A percentile compares a stretch with the other conserved stretches of the same genome.
Conservation (phyloP, 2,888 invertebrate species). For the Rhamnusium bicolor region DNA sequence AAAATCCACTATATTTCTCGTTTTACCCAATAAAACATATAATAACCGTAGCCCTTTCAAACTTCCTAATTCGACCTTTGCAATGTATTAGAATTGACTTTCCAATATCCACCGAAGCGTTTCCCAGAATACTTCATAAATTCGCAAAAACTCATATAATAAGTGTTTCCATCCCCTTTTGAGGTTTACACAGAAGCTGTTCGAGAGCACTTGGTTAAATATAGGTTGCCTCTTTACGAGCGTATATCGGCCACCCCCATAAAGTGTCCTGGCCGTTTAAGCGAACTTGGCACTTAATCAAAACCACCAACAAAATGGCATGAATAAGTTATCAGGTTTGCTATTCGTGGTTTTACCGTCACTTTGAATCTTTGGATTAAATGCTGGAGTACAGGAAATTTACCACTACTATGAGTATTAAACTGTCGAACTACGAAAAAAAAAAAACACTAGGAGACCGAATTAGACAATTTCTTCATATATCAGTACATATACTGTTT, state of each 20-base stretch:
- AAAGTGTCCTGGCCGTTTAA: slow-evolving; percentile 38
- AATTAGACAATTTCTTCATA: too few species aligned
- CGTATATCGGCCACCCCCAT: slow-evolving; percentile 13
- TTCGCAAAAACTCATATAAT: background rate
- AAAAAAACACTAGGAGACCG: too few species aligned
- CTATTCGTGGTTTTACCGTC: background rate
- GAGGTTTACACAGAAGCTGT: background rate
- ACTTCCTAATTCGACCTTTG: background rate
- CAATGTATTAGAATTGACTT: background rate
- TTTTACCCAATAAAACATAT: background rate
- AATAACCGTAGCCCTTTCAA: background rate
- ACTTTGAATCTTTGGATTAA: background rate
- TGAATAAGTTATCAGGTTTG: slow-evolving; percentile 49
- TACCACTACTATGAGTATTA: too few species aligned
- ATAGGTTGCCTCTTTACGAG: slow-evolving; percentile 11
- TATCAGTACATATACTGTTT: too few species aligned
- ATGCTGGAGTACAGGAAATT: background rate
- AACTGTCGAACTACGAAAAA: too few species aligned
- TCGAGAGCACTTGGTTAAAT: slow-evolving; percentile 6
- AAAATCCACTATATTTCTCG: background rate
- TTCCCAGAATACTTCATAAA: slow-evolving; percentile 2
- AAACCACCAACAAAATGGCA: slow-evolving; percentile 43
- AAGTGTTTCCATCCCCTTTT: background rate
- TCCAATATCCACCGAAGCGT: background rate
- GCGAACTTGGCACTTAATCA: slow-evolving; percentile 49